Percentiles rank a stretch among this genome's conserved stretches.
These are phyloP conservation scores for Sycophaga agraensis DNA, from an alignment of 1,140 invertebrate genomes.

Conservation along the genomic window DNA sequence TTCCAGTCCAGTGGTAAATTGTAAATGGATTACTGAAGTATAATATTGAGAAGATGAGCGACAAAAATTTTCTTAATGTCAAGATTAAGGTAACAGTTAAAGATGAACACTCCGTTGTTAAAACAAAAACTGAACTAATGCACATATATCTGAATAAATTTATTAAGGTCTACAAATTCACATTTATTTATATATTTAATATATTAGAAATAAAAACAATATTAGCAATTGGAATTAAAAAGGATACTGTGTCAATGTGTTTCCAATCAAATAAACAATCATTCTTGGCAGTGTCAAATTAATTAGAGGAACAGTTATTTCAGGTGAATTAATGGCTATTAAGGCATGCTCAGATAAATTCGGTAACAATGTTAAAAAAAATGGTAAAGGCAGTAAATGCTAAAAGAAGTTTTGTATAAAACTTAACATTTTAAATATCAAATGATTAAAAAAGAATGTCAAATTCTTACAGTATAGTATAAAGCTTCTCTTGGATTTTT, in stretches of 20 bases:
- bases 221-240: conserved; percentile 32
- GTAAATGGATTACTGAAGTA: conserved; percentile 97
- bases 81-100: conserved; percentile 94
- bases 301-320: conserved; percentile 55
- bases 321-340: conserved; percentile 62
- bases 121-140: conserved; percentile 89
- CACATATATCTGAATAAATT: conserved; percentile 71
- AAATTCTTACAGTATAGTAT: conserved; percentile 85
- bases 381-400: conserved; percentile 85
- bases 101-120: conserved; percentile 92
- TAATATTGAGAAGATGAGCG: conserved; percentile 90
- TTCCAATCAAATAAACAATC: conserved; percentile 80
- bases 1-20: conserved; percentile 88
- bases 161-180: conserved; percentile 32
- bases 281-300: conserved; percentile 69
- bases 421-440: too few relatives aligned
- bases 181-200: background rate
- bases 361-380: conserved; percentile 72
- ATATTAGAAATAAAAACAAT: background rate
- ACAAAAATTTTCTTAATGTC: conserved; percentile 93
- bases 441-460: too few relatives aligned
- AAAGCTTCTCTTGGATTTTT: conserved; percentile 94
- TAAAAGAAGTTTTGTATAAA: too few relatives aligned
- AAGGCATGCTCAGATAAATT: conserved; percentile 77
- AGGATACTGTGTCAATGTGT: conserved; percentile 88